Evolutionary conservation across 2,113 vertebrate genomes (phyloP).

Genomic region (Nothoprocta pentlandii): DNA sequence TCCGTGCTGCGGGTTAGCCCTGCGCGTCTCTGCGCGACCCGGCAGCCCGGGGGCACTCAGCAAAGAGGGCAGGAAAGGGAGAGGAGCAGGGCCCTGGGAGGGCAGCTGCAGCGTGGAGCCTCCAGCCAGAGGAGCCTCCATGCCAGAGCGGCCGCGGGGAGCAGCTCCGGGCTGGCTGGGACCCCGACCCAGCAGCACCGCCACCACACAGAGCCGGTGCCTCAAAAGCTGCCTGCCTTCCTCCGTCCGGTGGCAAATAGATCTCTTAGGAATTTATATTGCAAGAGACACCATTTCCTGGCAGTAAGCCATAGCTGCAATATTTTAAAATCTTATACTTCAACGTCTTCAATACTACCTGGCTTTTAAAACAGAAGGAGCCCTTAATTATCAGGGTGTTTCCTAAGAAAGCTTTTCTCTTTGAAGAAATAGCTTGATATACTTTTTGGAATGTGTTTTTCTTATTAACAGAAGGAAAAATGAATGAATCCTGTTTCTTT

Average conservation of each 20-base stretch:
- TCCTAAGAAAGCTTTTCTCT: neutral
- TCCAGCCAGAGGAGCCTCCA: too few species aligned
- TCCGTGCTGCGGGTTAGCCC: rapidly evolving
- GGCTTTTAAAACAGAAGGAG: neutral
- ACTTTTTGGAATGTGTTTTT: neutral
- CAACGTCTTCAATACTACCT: neutral
- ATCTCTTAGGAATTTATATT: neutral
- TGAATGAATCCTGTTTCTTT: neutral
- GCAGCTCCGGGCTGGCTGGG: neutral
- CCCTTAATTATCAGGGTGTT: neutral
- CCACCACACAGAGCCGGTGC: too few species aligned
- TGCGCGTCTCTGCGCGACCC: neutral
- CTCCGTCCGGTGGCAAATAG: neutral
- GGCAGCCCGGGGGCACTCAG: neutral
- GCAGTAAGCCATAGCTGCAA: neutral
- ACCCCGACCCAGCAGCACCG: neutral
- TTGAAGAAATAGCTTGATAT: neutral
- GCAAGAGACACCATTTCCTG: neutral
- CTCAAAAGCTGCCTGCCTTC: neutral
- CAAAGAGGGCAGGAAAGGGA: neutral
- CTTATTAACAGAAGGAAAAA: rapidly evolving
- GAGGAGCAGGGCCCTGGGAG: neutral
- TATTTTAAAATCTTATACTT: neutral
- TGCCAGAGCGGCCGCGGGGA: neutral
- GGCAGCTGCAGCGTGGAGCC: too few species aligned